Conservation (phyloP, 2,888 invertebrate species). For the Stenolophus ochropezus region DNA sequence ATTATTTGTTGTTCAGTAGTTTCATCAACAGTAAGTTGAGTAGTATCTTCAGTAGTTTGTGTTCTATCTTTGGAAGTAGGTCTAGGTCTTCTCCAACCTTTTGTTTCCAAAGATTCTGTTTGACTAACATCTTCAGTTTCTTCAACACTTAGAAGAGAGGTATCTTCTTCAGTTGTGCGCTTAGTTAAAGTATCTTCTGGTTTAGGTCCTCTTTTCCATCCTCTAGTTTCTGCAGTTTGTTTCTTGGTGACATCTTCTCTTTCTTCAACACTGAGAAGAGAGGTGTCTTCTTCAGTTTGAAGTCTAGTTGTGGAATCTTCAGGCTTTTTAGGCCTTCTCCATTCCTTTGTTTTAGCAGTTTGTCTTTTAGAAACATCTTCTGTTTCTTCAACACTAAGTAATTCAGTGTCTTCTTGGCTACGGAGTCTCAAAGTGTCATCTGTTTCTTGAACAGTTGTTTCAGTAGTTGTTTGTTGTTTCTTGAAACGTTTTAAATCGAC, state of each 20-base stretch:
- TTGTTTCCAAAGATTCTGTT: slow-evolving; percentile 56
- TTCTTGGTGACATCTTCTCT: slow-evolving; percentile 53
- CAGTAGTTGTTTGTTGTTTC: slow-evolving; percentile 58
- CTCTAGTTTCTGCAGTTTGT: slow-evolving; percentile 60
- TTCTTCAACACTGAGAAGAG: slow-evolving; percentile 65
- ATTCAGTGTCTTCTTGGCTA: slow-evolving; percentile 66
- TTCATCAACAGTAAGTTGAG: slow-evolving; percentile 69
- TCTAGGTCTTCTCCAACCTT: slow-evolving; percentile 63
- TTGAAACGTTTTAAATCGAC: slow-evolving; percentile 38
- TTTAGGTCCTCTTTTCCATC: slow-evolving; percentile 61
- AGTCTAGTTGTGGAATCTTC: slow-evolving; percentile 19
- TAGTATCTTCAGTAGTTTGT: slow-evolving; percentile 64
- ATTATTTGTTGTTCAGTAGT: slow-evolving; percentile 62
- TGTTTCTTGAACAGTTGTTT: slow-evolving; percentile 2
- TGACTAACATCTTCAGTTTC: slow-evolving; percentile 61
- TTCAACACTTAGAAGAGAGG: slow-evolving; percentile 65
- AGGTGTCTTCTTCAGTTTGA: slow-evolving; percentile 66
- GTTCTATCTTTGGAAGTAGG: slow-evolving; percentile 58
- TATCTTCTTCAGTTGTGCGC: slow-evolving; percentile 66
- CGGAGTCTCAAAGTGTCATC: slow-evolving; percentile 44
- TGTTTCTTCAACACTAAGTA: slow-evolving; percentile 65
- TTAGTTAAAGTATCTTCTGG: slow-evolving; percentile 19
- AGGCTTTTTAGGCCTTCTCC: slow-evolving; percentile 64
- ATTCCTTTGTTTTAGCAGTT: slow-evolving; percentile 63
- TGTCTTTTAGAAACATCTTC: slow-evolving; percentile 63